Evolutionary conservation across 2,797 vertebrate species (phyloP).

Genomic region (Karalla daura): DNA sequence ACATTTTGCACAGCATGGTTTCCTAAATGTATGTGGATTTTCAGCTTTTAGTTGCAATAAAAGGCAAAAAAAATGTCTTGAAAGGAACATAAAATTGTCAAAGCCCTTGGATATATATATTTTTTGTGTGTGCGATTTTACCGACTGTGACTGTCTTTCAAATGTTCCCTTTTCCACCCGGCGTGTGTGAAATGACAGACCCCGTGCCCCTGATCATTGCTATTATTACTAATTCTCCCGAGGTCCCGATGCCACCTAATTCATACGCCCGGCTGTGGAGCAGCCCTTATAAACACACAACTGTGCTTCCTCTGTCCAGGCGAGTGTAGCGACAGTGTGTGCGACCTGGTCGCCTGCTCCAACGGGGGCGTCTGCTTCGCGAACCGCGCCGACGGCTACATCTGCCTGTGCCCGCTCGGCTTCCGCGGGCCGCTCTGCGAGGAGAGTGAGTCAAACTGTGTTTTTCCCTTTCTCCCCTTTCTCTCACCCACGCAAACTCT

Average conservation of each 20-base stretch:
- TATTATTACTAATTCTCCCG: no score
- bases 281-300: neutral
- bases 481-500: neutral
- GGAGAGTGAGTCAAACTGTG: constrained; percentile 90
- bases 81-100: neutral
- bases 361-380: constrained; percentile 90
- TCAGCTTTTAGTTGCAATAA: neutral
- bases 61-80: neutral
- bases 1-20: constrained; percentile 5
- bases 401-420: constrained; percentile 94
- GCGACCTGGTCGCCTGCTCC: constrained; percentile 88
- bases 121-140: no score
- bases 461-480: neutral
- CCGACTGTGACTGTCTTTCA: neutral
- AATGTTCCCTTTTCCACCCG: neutral
- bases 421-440: constrained; percentile 92
- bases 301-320: constrained; percentile 76
- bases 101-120: no score
- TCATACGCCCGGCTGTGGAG: no score
- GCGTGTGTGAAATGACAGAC: no score
- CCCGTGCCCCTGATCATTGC: no score
- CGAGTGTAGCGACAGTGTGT: constrained; percentile 92
- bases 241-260: no score
- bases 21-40: neutral
- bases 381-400: constrained; percentile 88